Base-by-base conservation (phyloP, 2,888 invertebrate species). In the Coleophora flavipennella region DNA sequence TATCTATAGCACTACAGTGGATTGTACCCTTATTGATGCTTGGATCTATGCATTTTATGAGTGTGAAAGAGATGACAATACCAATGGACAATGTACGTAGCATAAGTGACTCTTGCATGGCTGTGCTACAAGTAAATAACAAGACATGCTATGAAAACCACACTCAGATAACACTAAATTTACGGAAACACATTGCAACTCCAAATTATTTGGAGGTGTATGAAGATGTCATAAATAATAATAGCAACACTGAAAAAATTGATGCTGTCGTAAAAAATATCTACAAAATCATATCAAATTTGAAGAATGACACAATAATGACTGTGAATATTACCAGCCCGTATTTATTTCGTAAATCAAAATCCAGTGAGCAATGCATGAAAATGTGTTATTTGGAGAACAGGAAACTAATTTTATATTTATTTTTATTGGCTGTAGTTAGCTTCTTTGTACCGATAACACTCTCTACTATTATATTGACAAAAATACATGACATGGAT, bases 381-480 rank as follows among this genome's bases (percentile, higher is more conserved):
- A 74, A 61, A 58, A 59, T 80, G 39, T 85, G 84, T 55, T 74
- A 67, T 39, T 48, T 77, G 27, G 72, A 83, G 14, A 81, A 74
- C 46, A 77, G 67, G 43, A 67, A 53, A 13, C 53, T 85, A 35
- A 54, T 77, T 26, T 32, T 75, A 9, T 81, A 78, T 42, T 73
- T 84, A 64, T 76, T 83, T 56, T 33, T 63, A 8, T 44, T 84
- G 12, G 57, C 67, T 7, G 50, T 80, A 44, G 45, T 78, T 1
- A 68, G 75, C 58, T 84, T 74, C 47, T 81, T 84, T 49, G 55
- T 83, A n/a, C 83, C 85, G 0, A 73, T 85, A 31, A 75, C 76
- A 9, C 67, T 83, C 41, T 81, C 81, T 33, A 68, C 67, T 9
- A 49, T 77, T 12, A 75, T 85, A 40, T 53, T 83, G 42, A 78